Base-by-base conservation (phyloP, 2,113 vertebrate species). In the Cephalopholis sonnerati region DNA sequence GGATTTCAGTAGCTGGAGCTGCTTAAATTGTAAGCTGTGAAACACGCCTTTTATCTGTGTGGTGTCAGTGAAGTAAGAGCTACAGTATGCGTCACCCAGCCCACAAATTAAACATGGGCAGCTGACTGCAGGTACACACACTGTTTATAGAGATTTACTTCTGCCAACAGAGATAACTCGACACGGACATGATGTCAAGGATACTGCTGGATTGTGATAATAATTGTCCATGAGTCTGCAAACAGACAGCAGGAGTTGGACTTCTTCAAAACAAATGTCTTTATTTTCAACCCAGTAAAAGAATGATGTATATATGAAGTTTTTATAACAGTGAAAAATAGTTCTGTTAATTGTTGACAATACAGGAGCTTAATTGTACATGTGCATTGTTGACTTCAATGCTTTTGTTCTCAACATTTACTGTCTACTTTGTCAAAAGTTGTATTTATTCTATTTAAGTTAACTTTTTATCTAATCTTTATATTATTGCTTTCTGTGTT, bases 91-190 rank as follows among this genome's bases (percentile, higher is more conserved):
- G 24, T 41, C 13, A n/a, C 39, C 80, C 73, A 66, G 58, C 92
- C 92, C 83, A 86, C 77, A 89, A 92, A 82, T 46, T 72, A 92
- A 93, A 93, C 88, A 93, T 4, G 11, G 44, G 48, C 81, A 91
- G 78, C 39, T 87, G 70, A 91, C 54, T 7, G 3, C 53, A 73
- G 51, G 27, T 27, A 20, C 68, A 39, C 57, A 24, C 48, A 46
- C 32, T 85, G 69, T 93, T 87, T 83, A 88, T 81, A 84, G 64
- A 91, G 68, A 76, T 76, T 66, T 53, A 36, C 80, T 69, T 75
- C 61, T 79, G 87, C 79, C 67, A 90, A 91, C 73, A 85, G 58
- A 73, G 78, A 79, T 74, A 79, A 75, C 24, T 41, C 0, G 0
- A 89, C 79, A 74, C 67, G 61, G 74, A 91, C 66, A 61, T 51